Conservation (phyloP, 2,113 vertebrate species). For the Rhinoderma darwinii region DNA sequence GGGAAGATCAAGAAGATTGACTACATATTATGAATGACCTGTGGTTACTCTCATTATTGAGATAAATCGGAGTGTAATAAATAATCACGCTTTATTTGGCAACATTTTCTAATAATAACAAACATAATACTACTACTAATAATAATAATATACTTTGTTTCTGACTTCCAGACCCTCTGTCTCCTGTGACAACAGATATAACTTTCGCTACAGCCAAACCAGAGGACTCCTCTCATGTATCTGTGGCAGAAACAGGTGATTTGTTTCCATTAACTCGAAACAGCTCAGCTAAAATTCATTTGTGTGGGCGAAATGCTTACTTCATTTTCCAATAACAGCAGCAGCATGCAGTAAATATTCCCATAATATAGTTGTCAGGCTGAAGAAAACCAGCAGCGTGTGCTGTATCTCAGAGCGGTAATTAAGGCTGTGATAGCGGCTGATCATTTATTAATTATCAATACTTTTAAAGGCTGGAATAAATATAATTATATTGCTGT, state of each 20-base stretch:
- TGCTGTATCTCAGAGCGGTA: background rate
- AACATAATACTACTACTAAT: background rate
- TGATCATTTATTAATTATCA: conserved; percentile 51
- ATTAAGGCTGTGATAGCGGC: conserved; percentile 16
- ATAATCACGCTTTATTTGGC: background rate
- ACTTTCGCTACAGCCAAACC: conserved; percentile 74
- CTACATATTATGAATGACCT: too few relatives aligned
- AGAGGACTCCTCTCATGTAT: conserved; percentile 75
- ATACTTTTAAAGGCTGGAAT: conserved; percentile 10
- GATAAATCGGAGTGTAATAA: background rate
- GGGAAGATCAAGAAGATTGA: too few relatives aligned
- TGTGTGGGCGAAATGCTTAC: conserved; percentile 38
- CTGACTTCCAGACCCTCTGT: conserved; percentile 46
- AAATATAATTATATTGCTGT: conserved; percentile 26
- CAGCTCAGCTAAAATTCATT: conserved; percentile 54
- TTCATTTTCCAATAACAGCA: conserved; percentile 48
- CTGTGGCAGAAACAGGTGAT: conserved; percentile 80
- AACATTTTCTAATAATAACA: too few relatives aligned
- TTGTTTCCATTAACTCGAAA: conserved; percentile 55
- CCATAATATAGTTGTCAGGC: conserved; percentile 44
- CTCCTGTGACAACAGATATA: conserved; percentile 72
- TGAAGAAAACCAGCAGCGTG: conserved; percentile 4
- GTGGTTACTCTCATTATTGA: too few relatives aligned
- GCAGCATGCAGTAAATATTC: conserved; percentile 45
- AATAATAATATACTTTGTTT: background rate